phyloP scores from a whole-genome alignment of 2,113 vertebrate genomes.

The Pelecanoides urinatrix region DNA sequence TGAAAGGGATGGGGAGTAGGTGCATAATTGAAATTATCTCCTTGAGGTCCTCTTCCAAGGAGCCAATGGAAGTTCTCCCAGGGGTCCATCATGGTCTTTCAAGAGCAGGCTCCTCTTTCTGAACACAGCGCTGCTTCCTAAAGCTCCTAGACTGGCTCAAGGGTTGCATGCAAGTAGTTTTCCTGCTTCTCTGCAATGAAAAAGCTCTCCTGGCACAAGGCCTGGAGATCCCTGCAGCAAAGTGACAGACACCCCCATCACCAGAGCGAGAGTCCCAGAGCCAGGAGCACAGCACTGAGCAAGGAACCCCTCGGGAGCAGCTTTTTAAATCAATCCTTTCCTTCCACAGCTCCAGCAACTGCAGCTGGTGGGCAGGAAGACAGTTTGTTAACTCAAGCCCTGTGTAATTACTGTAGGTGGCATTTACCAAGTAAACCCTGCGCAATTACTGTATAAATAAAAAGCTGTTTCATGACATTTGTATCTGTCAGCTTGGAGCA shows the following conservation, averaged over 20 bases:
- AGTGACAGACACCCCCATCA: background rate
- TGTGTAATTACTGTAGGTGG: constrained; percentile 40
- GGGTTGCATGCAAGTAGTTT: background rate
- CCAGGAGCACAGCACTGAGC: background rate
- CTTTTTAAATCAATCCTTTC: background rate
- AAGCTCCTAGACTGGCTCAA: background rate
- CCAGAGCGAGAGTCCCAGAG: background rate
- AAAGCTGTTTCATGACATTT: constrained; percentile 51
- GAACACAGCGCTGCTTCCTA: background rate
- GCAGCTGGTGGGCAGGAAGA: constrained; percentile 37
- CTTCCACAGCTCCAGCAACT: background rate
- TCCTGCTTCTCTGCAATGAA: background rate
- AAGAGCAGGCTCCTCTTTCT: background rate
- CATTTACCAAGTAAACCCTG: constrained; percentile 65
- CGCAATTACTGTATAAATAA: constrained; percentile 58
- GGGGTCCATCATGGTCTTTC: background rate
- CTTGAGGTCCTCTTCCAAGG: background rate
- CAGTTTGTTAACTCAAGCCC: constrained; percentile 9
- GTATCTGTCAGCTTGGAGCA: constrained; percentile 9
- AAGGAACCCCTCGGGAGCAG: background rate
- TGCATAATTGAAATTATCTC: background rate
- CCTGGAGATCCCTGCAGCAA: background rate
- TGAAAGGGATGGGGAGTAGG: background rate
- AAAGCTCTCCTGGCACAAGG: background rate
- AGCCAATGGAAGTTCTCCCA: background rate